Conservation (phyloP, 1,140 invertebrate genomes). For the Tetragonula clypearis region DNA sequence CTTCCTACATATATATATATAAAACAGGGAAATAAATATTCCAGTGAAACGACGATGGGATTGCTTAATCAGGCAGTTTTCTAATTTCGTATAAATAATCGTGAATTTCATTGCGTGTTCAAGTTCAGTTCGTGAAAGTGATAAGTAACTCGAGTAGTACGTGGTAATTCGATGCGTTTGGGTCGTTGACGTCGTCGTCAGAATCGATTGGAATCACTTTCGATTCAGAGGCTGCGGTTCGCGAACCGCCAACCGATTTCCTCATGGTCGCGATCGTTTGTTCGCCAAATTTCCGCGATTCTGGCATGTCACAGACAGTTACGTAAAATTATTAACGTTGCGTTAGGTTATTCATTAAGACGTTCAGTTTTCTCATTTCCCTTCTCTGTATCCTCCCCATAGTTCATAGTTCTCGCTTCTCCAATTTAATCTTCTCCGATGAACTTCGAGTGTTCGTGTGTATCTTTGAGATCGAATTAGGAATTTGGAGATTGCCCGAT, state of each 20-base stretch:
- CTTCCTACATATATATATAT: no score
- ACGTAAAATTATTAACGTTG: neutral
- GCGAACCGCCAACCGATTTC: constrained; percentile 1
- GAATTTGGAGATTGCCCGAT: neutral
- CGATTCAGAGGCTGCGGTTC: constrained; percentile 29
- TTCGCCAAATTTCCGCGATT: neutral
- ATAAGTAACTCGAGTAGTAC: constrained; percentile 47
- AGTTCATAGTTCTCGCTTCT: no score
- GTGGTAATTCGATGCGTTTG: constrained; percentile 43
- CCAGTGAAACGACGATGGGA: constrained; percentile 9
- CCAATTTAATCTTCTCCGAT: no score
- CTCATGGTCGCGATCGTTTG: neutral
- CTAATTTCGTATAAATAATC: neutral
- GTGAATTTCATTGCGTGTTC: constrained; percentile 29
- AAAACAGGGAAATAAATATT: neutral
- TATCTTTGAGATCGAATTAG: no score
- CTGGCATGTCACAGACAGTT: no score
- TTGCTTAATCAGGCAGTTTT: constrained; percentile 31
- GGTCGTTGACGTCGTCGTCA: constrained; percentile 41
- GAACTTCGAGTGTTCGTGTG: no score
- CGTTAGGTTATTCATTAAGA: neutral
- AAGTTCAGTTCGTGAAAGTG: constrained; percentile 65
- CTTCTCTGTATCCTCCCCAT: no score
- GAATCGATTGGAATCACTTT: constrained; percentile 52
- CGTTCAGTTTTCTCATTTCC: no score